Evolutionary conservation across 2,797 vertebrate species (phyloP), one percentile per base, ranked within the genome.

Genomic region (Kryptolebias ocellatus): DNA sequence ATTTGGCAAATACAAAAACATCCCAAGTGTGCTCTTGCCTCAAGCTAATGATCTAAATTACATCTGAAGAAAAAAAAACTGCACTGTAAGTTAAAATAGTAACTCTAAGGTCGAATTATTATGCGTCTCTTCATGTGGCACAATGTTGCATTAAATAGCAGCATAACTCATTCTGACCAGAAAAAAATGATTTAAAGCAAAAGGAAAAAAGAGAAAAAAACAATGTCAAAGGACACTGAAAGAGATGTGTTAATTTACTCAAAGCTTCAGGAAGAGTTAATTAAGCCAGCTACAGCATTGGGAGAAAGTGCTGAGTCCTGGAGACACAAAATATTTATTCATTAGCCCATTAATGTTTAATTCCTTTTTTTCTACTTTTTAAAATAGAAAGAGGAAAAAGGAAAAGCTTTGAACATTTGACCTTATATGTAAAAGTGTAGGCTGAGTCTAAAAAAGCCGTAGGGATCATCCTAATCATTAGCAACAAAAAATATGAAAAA

Each of bases 241-340:
- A 79, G 76, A 88, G 83, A 90, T 74, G 90, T 88, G 87, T 90
- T 91, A 70, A 88, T 90, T 91, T 89, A 87, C 71, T 86, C 87
- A 90, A 87, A 82, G 86, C 89, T 88, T 59, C 65, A 83, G 85
- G 90, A 92, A 79, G 84, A 85, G 78, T 88, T 92, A 87, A 92
- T 93, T 92, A 93, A 92, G 83, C 80, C 78, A 71, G 81, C 86
- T 86, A 83, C 53, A 76, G 83, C 78, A 87, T 74, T 64, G 66
- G 74, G 66, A 83, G 72, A 89, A 89, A 92, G 84, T 89, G 90
- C 88, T 89, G 87, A 91, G 89, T 89, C 86, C 83, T 83, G 81
- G 83, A 89, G 88, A 90, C 89, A 90, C 85, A 92, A 89, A 90
- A 92, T 92, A 91, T 92, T 91, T 92, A 92, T 92, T 92, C 89